A percentile compares a stretch with the other conserved stretches of the same genome.
Evolutionary conservation across 2,113 vertebrate species (phyloP).

Genomic region (Calyptomena viridis): DNA sequence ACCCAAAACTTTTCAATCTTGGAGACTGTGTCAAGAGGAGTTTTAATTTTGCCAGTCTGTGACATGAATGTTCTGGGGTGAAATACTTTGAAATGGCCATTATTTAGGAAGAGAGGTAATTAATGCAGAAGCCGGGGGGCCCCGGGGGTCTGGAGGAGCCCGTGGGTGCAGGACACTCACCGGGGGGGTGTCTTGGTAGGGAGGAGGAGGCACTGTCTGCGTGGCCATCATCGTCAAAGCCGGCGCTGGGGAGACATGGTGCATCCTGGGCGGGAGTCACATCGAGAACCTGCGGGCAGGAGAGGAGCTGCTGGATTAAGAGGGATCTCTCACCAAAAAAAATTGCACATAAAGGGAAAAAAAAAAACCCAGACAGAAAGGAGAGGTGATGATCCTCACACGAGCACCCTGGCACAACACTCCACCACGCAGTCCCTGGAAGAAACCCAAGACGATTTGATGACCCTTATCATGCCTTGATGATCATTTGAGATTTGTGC

Average conservation of each 20-base stretch:
- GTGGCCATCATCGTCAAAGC: slow-evolving; percentile 99
- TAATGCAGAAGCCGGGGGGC: background rate
- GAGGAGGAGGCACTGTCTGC: slow-evolving; percentile 96
- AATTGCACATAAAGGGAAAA: rapidly evolving
- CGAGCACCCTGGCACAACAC: rapidly evolving
- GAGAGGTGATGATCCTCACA: rapidly evolving
- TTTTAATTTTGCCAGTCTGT: background rate
- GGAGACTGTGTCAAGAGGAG: rapidly evolving
- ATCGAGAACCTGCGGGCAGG: slow-evolving; percentile 83
- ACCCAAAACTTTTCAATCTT: background rate
- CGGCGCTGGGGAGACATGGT: slow-evolving; percentile 98
- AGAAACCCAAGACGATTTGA: background rate
- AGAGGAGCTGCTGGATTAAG: background rate
- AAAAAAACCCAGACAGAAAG: background rate
- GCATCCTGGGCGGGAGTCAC: slow-evolving; percentile 99
- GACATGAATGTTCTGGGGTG: rapidly evolving
- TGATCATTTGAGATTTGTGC: background rate
- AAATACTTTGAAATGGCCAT: background rate
- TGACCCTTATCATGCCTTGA: background rate
- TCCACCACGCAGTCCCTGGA: background rate
- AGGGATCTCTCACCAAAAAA: background rate
- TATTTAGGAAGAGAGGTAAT: background rate
- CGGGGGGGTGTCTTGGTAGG: slow-evolving; percentile 97
- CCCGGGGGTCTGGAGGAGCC: rapidly evolving
- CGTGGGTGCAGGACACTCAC: slow-evolving; percentile 70